Evolutionary conservation across 35 echinoderm and acorn worm species (phyloP), one percentile per base, ranked within the genome.

Genomic region (Eucidaris tribuloides): DNA sequence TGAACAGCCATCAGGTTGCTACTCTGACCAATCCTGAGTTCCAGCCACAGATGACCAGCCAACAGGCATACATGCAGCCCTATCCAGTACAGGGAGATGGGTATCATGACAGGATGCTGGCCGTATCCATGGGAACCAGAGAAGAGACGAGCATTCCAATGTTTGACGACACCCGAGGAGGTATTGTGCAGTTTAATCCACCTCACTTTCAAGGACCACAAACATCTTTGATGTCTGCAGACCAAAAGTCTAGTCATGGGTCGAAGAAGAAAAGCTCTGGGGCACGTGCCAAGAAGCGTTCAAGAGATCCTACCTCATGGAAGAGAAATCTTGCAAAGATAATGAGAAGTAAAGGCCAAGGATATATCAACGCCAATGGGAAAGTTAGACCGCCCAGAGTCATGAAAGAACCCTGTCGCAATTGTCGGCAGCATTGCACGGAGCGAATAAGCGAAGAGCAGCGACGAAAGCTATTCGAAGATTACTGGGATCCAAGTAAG

Each of bases 1-100:
- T 74, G 35, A 74, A 74, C 68, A 74, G 68, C 68, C 44, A 74
- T 40, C 36, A 42, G 68, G 68, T 33, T 52, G 48, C 48, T n/a
- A 11, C n/a, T 52, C 9, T 9, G 48, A 52, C 48, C 48, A 9
- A 52, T n/a, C n/a, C 9, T 52, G 48, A 52, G 48, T 9, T 52
- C n/a, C 48, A 64, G 27, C 61, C 61, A 7, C 61, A 64, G 27
- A 64, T 34, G 11, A 32, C 61, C 0, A 32, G 25, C 61, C 61
- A 64, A 17, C 61, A 64, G 61, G 28, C 30, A 11, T 64, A 64
- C 61, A 64, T 64, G 61, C 61, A 27, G 14, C 61, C 30, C 18
- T 64, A 64, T 19, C 61, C 30, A 34, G 61, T 64, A 27, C 61
- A 29, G 61, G 61, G 61, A 64, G 61, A 64, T 64, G 61, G 61